Evolutionary conservation across 2,113 vertebrate species (phyloP).

Genomic region (Nesogale talazaci): DNA sequence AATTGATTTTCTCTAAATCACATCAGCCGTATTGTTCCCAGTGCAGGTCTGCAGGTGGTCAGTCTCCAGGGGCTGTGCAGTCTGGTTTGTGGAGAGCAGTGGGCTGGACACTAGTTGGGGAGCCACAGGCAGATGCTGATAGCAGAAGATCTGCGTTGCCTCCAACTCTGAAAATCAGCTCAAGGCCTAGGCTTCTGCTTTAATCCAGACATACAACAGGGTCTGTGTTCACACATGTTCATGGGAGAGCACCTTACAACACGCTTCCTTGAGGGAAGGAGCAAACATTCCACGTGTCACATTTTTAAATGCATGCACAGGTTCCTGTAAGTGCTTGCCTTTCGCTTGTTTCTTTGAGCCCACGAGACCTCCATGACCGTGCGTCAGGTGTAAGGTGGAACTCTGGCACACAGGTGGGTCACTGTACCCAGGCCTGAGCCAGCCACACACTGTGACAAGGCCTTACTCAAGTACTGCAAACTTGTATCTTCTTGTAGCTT

Average conservation of each 20-base stretch:
- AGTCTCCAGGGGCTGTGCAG: background rate
- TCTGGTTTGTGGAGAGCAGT: background rate
- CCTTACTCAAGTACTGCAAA: background rate
- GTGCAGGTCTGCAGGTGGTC: background rate
- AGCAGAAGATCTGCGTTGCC: background rate
- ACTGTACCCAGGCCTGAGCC: background rate
- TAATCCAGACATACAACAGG: background rate
- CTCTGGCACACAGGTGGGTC: background rate
- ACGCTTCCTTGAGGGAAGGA: background rate
- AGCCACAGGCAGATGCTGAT: background rate
- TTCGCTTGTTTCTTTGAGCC: background rate
- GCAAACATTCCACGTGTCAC: background rate
- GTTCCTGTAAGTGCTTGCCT: background rate
- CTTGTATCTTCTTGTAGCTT: background rate
- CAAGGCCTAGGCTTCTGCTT: background rate
- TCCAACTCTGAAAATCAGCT: constrained; percentile 19
- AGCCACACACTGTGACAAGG: background rate
- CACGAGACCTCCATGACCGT: background rate
- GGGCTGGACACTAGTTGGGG: background rate
- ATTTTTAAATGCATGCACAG: background rate
- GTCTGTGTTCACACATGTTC: background rate
- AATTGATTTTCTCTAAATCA: background rate
- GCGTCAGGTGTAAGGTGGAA: background rate
- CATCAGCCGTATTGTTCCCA: background rate
- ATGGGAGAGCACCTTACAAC: background rate